Conservation (phyloP, 2,888 invertebrate genomes). For the Rhagophthalmus giganteus region DNA sequence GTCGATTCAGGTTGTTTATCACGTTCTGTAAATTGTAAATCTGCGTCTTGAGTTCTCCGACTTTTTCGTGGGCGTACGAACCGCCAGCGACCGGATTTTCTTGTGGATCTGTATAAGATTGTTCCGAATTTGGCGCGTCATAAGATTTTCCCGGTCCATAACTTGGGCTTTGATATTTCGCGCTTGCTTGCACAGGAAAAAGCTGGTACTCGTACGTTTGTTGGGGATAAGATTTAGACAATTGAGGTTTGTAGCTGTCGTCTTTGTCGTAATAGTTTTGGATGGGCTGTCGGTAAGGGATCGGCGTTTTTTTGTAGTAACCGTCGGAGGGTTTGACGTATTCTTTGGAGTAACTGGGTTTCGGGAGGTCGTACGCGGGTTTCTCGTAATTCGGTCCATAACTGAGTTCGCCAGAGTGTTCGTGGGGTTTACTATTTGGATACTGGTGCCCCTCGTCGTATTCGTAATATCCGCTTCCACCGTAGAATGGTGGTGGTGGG, state of each 20-base stretch:
- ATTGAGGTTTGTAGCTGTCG: background rate
- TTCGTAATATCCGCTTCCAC: too few species aligned
- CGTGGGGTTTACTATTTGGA: too few species aligned
- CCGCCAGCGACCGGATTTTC: constrained; percentile 23
- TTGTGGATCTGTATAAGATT: constrained; percentile 38
- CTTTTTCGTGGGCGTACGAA: constrained; percentile 32
- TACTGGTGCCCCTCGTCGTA: too few species aligned
- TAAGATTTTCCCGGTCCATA: constrained; percentile 5
- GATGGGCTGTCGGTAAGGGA: background rate
- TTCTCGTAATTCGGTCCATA: too few species aligned
- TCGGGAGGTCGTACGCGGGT: too few species aligned
- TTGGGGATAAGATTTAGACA: too few species aligned
- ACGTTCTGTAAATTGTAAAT: constrained; percentile 46
- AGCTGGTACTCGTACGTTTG: constrained; percentile 4
- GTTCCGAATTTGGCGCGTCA: constrained; percentile 22
- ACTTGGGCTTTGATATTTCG: constrained; percentile 5
- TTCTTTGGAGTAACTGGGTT: background rate
- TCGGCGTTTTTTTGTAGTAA: background rate
- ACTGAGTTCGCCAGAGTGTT: too few species aligned
- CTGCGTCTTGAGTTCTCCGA: constrained; percentile 45
- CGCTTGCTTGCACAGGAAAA: constrained; percentile 10
- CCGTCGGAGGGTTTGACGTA: background rate
- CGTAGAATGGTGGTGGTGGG: too few species aligned
- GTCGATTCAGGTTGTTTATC: constrained; percentile 43
- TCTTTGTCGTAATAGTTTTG: background rate